Conservation (phyloP, 2,113 vertebrate genomes). For the Romanogobio albipinnatus region DNA sequence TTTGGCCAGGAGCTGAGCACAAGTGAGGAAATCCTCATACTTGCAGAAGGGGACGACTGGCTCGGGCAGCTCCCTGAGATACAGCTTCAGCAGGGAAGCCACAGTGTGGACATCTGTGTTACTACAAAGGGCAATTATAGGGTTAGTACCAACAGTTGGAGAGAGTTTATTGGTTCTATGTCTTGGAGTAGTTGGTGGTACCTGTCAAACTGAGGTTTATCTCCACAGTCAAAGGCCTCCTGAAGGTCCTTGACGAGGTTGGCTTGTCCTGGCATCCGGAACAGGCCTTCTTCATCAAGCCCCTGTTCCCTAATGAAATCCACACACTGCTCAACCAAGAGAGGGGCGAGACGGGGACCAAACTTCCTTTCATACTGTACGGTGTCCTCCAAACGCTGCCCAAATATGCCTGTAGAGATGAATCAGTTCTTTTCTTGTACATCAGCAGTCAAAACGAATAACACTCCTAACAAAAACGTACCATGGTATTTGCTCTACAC, state of each 20-base stretch:
- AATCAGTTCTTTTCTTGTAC: background rate
- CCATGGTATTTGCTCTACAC: background rate
- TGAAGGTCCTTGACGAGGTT: slow-evolving; percentile 94
- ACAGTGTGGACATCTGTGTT: slow-evolving; percentile 96
- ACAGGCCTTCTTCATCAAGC: slow-evolving; percentile 92
- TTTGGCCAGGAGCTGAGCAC: slow-evolving; percentile 92
- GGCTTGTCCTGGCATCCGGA: slow-evolving; percentile 93
- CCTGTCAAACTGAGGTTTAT: slow-evolving; percentile 95
- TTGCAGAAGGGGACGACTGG: slow-evolving; percentile 94
- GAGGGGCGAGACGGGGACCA: slow-evolving; percentile 84
- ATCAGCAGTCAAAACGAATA: background rate
- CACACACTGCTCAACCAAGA: slow-evolving; percentile 95
- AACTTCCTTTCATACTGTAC: slow-evolving; percentile 87
- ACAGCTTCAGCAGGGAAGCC: slow-evolving; percentile 94
- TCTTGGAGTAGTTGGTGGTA: slow-evolving; percentile 46
- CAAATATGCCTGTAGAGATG: slow-evolving; percentile 86
- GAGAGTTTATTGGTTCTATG: no score
- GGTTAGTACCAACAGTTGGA: background rate
- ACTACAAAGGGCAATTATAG: slow-evolving; percentile 69
- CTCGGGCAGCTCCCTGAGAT: slow-evolving; percentile 93
- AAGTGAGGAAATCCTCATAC: slow-evolving; percentile 94
- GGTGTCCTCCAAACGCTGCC: slow-evolving; percentile 90
- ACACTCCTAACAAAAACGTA: background rate
- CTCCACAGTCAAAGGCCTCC: slow-evolving; percentile 92
- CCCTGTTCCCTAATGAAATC: slow-evolving; percentile 92